Evolutionary conservation across 2,113 vertebrate genomes (phyloP).

Genomic region (Platysternon megacephalum): DNA sequence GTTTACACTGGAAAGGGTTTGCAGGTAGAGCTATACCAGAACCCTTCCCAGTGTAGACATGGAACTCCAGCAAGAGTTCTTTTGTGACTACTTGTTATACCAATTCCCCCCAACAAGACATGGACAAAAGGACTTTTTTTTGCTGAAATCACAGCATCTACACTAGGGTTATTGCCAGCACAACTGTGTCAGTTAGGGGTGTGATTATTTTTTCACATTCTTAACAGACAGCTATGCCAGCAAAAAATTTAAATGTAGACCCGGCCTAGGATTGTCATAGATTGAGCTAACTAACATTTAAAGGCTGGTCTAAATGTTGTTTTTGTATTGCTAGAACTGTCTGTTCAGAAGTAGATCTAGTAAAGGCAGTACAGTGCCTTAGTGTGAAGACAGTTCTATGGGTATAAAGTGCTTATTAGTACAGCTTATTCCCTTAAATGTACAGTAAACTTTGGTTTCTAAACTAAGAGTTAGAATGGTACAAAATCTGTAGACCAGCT

Average conservation of each 20-base stretch:
- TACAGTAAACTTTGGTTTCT: background rate
- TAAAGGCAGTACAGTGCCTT: accelerated
- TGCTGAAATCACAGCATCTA: accelerated
- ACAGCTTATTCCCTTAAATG: background rate
- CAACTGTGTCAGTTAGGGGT: background rate
- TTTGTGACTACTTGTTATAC: background rate
- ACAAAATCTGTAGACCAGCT: background rate
- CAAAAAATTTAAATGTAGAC: background rate
- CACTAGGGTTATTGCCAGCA: background rate
- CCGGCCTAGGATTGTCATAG: accelerated
- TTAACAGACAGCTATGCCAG: background rate
- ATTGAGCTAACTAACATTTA: background rate
- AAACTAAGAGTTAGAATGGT: background rate
- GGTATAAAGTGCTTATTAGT: background rate
- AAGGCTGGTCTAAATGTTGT: background rate
- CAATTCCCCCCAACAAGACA: background rate
- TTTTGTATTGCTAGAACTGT: background rate
- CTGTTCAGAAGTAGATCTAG: background rate
- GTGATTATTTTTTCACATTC: background rate
- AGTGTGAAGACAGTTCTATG: background rate
- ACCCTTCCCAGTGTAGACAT: background rate
- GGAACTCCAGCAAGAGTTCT: background rate
- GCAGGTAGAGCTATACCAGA: accelerated
- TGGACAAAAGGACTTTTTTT: background rate
- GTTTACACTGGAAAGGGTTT: background rate